Conservation (phyloP, 2,113 vertebrate genomes). For the Scalopus aquaticus region DNA sequence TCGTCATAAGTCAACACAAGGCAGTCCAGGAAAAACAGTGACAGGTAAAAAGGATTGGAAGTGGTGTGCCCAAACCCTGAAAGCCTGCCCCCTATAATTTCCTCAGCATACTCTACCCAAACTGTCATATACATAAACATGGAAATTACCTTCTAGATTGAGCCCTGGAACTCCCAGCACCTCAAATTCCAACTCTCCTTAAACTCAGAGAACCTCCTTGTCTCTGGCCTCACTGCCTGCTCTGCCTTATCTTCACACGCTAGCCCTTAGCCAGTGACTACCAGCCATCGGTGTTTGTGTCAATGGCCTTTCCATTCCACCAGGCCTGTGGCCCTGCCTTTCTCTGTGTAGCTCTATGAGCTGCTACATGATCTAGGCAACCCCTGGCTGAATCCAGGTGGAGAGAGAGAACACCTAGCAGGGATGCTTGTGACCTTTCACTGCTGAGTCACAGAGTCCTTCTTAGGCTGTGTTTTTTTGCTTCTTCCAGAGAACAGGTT, state of each 20-base stretch:
- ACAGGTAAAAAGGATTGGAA: not conserved
- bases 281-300: not conserved
- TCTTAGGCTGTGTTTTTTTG: not conserved
- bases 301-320: not conserved
- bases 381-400: not conserved
- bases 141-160: not conserved
- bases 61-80: not conserved
- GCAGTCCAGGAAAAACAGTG: not conserved
- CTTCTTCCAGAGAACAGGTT: not conserved
- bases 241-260: accelerated
- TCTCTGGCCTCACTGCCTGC: not conserved
- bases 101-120: no score
- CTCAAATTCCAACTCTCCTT: not conserved
- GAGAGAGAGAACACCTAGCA: not conserved
- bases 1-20: not conserved
- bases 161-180: not conserved
- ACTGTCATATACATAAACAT: not conserved
- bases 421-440: not conserved
- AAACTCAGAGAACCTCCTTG: no score
- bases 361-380: not conserved
- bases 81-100: accelerated
- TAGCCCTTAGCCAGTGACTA: not conserved
- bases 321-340: not conserved
- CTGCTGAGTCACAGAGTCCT: not conserved
- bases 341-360: accelerated